Evolutionary conservation across 2,888 invertebrate genomes (phyloP), one percentile per base, ranked within the genome.

Genomic region (Odontothrips loti): DNA sequence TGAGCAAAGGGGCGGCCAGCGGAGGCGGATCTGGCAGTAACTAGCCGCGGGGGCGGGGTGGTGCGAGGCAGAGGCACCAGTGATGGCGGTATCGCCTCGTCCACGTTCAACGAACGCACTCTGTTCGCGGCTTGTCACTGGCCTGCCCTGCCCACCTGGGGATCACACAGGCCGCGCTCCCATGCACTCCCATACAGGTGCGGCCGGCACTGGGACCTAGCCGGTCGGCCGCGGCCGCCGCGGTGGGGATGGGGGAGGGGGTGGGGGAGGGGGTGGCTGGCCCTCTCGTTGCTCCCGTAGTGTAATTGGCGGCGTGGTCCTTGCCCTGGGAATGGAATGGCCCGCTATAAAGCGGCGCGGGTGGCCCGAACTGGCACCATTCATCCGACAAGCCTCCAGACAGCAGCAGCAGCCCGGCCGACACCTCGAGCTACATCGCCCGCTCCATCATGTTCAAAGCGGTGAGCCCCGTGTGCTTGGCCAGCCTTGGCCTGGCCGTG

Each of bases 301-400:
- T 27, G 27, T 75, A 75, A 75, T 75, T 27, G 68, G 68, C 17
- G 58, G 34, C 34, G 58, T 58, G 58, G 68, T 75, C 68, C 68
- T 27, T 27, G 27, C 68, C 12, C 23, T 27, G 27, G 68, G 68
- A 23, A 27, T 27, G 58, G 58, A 20, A 20, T 17, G 58, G 68
- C 68, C 23, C 27, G 27, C 23, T 75, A 75, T 75, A 75, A 75
- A 75, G 34, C 34, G 34, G 34, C 34, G 34, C 34, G 34, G 34
- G 34, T 43, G 34, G 34, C 34, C 34, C 34, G 34, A 43, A 43
- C 34, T 43, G 34, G 34, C 34, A 43, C 6, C 34, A 43, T 75
- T 27, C 68, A 23, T 27, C 68, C 58, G 6, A 58, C 15, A 1
- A 15, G 6, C 58, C 17, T 6, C 58, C 58, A 0, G 20, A 43